Evolutionary conservation across 2,888 invertebrate genomes (phyloP).

Genomic region (Heptascelio sp.): DNA sequence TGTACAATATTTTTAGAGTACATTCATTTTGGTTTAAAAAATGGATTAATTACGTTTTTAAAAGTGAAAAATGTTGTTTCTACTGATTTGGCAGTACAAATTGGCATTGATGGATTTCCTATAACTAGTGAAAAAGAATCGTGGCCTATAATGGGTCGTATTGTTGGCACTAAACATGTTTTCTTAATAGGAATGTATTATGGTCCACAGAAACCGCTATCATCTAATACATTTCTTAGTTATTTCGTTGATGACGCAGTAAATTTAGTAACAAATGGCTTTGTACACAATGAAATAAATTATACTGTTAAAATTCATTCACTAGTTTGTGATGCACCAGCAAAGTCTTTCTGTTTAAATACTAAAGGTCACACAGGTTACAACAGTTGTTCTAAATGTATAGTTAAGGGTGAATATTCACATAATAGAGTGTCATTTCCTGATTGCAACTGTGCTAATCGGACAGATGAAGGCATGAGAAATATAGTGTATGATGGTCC

Average conservation of each 20-base stretch:
- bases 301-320: not conserved
- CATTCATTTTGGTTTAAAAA: not conserved
- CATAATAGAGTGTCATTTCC: constrained; percentile 19
- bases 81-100: not conserved
- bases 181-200: constrained; percentile 32
- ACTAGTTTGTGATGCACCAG: constrained; percentile 37
- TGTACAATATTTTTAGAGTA: too few species aligned
- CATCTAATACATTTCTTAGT: constrained; percentile 22
- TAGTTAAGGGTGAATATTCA: constrained; percentile 12
- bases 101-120: constrained; percentile 33
- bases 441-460: constrained; percentile 6
- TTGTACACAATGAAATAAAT: not conserved
- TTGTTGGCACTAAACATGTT: not conserved
- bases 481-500: constrained; percentile 18
- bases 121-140: constrained; percentile 30
- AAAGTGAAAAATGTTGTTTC: not conserved
- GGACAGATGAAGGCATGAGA: constrained; percentile 26
- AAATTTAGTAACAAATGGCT: not conserved
- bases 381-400: constrained; percentile 32
- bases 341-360: constrained; percentile 32
- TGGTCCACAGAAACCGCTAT: constrained; percentile 9
- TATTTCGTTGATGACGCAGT: constrained; percentile 5
- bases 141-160: constrained; percentile 32
- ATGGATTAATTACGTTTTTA: not conserved
- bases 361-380: constrained; percentile 36